Percentiles rank a stretch among this genome's conserved stretches.
Conservation (phyloP, 2,888 invertebrate species). For the Julus scanicus region DNA sequence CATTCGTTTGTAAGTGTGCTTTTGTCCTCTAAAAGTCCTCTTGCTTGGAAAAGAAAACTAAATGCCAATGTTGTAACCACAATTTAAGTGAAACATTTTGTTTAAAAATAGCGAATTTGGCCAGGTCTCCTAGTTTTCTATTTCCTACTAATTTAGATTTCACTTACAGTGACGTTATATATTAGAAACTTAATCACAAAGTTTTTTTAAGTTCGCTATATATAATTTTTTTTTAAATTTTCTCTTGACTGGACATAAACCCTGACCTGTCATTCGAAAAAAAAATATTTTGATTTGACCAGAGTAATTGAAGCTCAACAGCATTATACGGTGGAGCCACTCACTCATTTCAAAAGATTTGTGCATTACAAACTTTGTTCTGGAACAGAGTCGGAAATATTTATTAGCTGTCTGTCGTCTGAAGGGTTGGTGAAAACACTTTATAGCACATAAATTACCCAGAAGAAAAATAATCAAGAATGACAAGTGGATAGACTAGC, state of each 20-base stretch:
- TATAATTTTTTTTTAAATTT: background rate
- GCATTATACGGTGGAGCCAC: background rate
- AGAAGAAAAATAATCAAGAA: background rate
- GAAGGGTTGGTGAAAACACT: background rate
- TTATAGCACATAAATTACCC: background rate
- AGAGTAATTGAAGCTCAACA: background rate
- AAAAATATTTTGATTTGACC: background rate
- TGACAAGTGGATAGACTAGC: background rate
- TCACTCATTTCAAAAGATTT: background rate
- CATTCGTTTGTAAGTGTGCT: background rate
- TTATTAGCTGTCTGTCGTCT: background rate
- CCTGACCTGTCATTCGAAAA: background rate
- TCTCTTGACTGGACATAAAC: background rate
- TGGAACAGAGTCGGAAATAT: background rate
- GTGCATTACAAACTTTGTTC: background rate
- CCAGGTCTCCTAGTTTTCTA: background rate
- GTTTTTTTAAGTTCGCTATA: background rate
- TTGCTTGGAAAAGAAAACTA: background rate
- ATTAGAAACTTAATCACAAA: background rate
- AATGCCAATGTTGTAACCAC: background rate
- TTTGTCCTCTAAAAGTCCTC: constrained; percentile 1
- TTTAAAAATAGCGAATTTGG: constrained; percentile 1
- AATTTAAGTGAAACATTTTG: background rate
- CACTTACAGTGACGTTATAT: background rate
- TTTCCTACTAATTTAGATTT: background rate